A percentile compares a stretch with the other conserved stretches of the same genome.
Conservation (phyloP, 2,888 invertebrate species). For the Dysmachus trigonus region DNA sequence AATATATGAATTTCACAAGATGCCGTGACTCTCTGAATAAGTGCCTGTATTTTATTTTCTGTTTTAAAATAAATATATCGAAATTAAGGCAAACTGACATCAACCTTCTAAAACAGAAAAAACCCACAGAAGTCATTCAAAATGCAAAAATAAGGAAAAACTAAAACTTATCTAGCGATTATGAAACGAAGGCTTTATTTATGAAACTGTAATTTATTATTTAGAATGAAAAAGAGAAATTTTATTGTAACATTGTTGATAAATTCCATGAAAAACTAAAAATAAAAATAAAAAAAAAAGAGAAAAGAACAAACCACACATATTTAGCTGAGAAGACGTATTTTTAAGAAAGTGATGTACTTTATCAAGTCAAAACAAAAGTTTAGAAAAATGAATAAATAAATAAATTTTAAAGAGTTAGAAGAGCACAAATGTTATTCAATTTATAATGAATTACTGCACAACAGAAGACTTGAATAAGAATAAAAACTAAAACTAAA, state of each 20-base stretch:
- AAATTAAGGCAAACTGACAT: neutral
- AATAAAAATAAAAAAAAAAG: neutral
- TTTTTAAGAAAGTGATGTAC: slow-evolving; percentile 30
- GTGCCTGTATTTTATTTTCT: neutral
- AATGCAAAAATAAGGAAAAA: neutral
- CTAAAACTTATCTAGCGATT: neutral
- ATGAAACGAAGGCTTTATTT: neutral
- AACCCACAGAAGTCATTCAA: neutral
- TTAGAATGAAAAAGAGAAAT: neutral
- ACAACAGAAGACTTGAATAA: slow-evolving; percentile 41
- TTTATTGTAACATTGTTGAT: slow-evolving; percentile 14
- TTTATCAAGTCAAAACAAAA: slow-evolving; percentile 24
- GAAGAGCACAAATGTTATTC: slow-evolving; percentile 35
- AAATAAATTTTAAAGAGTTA: slow-evolving; percentile 3
- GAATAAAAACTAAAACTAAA: neutral
- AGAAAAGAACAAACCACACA: neutral
- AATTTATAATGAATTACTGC: slow-evolving; percentile 40
- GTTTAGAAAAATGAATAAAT: neutral
- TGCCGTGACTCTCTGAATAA: neutral
- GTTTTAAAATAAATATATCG: neutral
- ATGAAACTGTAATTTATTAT: neutral
- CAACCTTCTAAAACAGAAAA: neutral
- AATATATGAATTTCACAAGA: neutral
- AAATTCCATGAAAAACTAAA: slow-evolving; percentile 26
- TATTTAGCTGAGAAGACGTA: slow-evolving; percentile 14